These are phyloP conservation scores for Lanius ludovicianus DNA, from an alignment of 2,113 vertebrate genomes.

Conservation along the genomic window DNA sequence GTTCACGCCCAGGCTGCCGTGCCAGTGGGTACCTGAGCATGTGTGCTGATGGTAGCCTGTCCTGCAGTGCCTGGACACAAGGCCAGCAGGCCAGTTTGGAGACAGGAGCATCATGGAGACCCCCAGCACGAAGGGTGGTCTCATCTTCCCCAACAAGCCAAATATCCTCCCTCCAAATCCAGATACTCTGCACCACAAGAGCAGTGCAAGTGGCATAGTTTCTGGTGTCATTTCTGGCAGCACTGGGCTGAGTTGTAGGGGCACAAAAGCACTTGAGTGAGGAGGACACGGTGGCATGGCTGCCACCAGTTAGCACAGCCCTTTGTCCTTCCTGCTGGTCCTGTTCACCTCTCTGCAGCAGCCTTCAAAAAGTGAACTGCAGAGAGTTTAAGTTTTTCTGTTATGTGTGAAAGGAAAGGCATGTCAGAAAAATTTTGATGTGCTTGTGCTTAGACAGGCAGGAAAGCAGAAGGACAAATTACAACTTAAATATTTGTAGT, in stretches of 20 bases:
- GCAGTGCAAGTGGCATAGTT: neutral
- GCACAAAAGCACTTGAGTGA: rapidly evolving
- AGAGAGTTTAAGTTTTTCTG: neutral
- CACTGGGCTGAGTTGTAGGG: neutral
- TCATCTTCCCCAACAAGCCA: neutral
- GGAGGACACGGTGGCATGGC: rapidly evolving
- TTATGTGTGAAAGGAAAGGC: neutral
- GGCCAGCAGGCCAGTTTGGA: neutral
- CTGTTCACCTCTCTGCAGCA: neutral
- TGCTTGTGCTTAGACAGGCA: neutral
- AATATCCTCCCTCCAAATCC: neutral
- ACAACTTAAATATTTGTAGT: slow-evolving; percentile 47
- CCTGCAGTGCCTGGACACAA: neutral
- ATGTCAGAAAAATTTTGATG: neutral
- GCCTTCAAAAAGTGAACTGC: neutral
- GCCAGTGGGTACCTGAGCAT: neutral
- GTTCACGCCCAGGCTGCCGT: rapidly evolving
- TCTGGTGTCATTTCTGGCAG: neutral
- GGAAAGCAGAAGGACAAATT: slow-evolving; percentile 34
- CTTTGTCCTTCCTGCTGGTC: neutral
- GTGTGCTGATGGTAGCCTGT: neutral
- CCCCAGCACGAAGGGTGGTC: rapidly evolving
- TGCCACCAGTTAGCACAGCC: neutral
- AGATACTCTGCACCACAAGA: neutral
- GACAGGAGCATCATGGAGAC: neutral